Evolutionary conservation across 1,140 invertebrate genomes (phyloP).

Genomic region (Nixonia krombeini): DNA sequence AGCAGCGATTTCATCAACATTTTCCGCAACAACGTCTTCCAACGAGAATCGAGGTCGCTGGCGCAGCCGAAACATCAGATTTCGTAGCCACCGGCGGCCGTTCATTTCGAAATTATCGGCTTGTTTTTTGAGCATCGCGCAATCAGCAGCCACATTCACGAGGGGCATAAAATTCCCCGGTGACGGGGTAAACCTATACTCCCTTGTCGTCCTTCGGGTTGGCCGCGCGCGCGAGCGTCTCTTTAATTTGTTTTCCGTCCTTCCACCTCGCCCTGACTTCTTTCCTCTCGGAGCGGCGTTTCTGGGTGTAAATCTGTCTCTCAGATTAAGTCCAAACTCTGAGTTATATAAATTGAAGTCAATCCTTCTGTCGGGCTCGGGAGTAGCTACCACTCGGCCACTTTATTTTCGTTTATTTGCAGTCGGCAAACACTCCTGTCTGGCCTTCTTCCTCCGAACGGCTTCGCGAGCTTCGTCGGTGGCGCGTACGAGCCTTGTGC

Average conservation of each 20-base stretch:
- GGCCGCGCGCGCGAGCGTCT: neutral
- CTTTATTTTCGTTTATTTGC: slow-evolving; percentile 62
- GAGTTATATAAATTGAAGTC: slow-evolving; percentile 62
- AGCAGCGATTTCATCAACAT: too few species aligned
- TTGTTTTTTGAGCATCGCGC: neutral
- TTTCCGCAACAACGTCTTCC: too few species aligned
- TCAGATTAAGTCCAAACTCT: slow-evolving; percentile 59
- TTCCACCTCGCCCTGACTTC: neutral
- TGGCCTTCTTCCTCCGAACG: slow-evolving; percentile 37
- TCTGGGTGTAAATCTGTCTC: slow-evolving; percentile 61
- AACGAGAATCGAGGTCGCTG: too few species aligned
- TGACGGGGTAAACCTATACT: neutral
- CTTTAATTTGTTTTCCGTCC: slow-evolving; percentile 6
- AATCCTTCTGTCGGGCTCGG: slow-evolving; percentile 48
- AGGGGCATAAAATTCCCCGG: neutral
- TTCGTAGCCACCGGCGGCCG: neutral
- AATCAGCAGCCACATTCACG: neutral
- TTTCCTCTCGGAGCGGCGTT: slow-evolving; percentile 9
- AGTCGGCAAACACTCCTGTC: slow-evolving; percentile 52
- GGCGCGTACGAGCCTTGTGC: neutral
- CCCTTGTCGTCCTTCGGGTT: neutral
- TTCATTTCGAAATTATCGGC: slow-evolving; percentile 1
- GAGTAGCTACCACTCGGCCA: slow-evolving; percentile 49
- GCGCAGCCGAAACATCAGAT: too few species aligned
- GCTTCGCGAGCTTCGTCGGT: slow-evolving; percentile 16